Percentiles rank a stretch among this genome's conserved stretches.
Conservation (phyloP, 2,888 invertebrate species). For the Elmis aenea region DNA sequence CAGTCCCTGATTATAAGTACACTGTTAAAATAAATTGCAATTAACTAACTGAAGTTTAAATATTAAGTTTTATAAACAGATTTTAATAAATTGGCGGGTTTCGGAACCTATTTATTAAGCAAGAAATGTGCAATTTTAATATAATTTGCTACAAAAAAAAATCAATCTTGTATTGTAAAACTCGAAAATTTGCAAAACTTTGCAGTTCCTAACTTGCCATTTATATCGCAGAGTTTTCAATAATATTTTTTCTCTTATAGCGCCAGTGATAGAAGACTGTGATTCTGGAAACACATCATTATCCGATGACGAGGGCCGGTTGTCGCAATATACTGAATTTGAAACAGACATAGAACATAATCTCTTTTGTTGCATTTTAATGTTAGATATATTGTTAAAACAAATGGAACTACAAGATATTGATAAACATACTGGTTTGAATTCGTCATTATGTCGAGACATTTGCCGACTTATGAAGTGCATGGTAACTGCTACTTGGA, state of each 20-base stretch:
- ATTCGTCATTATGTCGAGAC: conserved; percentile 68
- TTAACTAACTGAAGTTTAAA: too few relatives aligned
- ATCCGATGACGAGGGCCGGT: conserved; percentile 63
- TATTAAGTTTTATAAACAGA: too few relatives aligned
- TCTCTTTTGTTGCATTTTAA: conserved; percentile 91
- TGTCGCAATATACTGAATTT: conserved; percentile 60
- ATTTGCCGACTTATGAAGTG: conserved; percentile 68
- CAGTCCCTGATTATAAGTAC: too few relatives aligned
- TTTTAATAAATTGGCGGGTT: too few relatives aligned
- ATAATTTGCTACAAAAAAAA: too few relatives aligned
- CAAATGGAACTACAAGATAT: conserved; percentile 89
- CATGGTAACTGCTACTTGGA: conserved; percentile 72
- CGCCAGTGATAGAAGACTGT: conserved; percentile 60
- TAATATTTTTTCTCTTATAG: conserved; percentile 40
- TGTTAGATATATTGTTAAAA: conserved; percentile 91
- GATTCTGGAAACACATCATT: conserved; percentile 64
- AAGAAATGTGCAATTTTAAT: too few relatives aligned
- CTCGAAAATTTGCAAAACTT: too few relatives aligned
- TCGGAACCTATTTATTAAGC: too few relatives aligned
- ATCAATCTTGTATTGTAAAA: too few relatives aligned
- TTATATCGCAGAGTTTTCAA: not conserved
- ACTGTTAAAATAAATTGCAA: too few relatives aligned
- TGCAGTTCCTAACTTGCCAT: not conserved
- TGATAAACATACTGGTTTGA: conserved; percentile 74
- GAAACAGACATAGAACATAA: conserved; percentile 70